Base-by-base conservation (phyloP, 2,888 invertebrate species). In the Orthonychiurus folsomi region DNA sequence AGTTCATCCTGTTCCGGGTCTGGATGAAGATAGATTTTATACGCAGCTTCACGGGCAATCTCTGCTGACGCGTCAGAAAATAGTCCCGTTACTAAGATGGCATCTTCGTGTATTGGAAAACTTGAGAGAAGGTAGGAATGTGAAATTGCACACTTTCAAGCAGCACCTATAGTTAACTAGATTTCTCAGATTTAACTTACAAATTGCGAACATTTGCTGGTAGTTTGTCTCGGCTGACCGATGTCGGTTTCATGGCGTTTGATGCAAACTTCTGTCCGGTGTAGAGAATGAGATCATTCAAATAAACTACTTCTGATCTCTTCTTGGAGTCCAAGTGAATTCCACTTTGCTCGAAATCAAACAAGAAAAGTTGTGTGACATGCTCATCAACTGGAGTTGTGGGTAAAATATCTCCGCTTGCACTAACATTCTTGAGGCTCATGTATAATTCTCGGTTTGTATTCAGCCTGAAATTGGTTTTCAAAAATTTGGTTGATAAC, bases 331-430 rank as follows among this genome's bases (percentile, higher is more conserved):
- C 83, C 63, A 99, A 80, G 77, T 99, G 96, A 65, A 99, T 97
- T 1, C 97, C 99, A 76, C 92, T 89, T 77, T 95, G 94, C 76
- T 99, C 95, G 78, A 99, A 99, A 78, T 99, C 97, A 76, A 93
- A 92, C 3, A 96, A 80, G 77, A 99, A 96, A 55, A 99, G 79
- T 73, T 87, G 83, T 0, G 89, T 86, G 0, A 97, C 89, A 75
- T 94, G 88, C 63, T 85, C 79, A 76, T 99, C 97, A 0, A 90
- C 85, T 0, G 84, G 83, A 9, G 81, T 84, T 9, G 84, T 85
- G 47, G 81, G 77, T 28, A 81, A 65, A 50, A 81, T 78, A 72
- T 95, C 94, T 1, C 88, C 88, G 2, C 82, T 78, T 63, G 82
- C 79, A 0, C 88, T 84, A 0, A 89, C 89, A 63, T 82, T 76